Evolutionary conservation across 2,888 invertebrate genomes (phyloP), one percentile per base, ranked within the genome.

Genomic region (Tetramorium bicarinatum): DNA sequence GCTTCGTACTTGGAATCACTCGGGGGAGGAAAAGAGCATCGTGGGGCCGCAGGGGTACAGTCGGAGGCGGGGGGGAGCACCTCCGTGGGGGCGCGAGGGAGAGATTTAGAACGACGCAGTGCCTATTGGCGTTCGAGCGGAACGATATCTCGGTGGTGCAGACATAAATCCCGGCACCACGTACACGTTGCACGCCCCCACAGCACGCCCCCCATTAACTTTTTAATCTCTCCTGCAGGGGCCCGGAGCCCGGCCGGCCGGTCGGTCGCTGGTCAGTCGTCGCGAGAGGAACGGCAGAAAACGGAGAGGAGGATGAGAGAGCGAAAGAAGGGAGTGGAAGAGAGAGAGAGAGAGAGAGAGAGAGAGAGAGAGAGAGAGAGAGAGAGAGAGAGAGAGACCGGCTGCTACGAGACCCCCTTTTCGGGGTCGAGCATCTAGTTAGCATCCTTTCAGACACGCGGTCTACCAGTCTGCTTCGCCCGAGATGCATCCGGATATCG

Each of bases 181-280:
- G 94, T 94, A 94, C 93, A 93, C 94, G 90, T 93, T 92, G 93
- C 93, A 94, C 94, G 94, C 94, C 95, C 94, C 94, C 94, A 92
- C 93, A 93, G 91, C 93, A 94, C 94, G 94, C 94, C 95, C 93
- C 94, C 94, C 94, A 94, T 94, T 95, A 95, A 94, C 94, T 94
- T 94, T 95, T 94, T 94, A 94, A 94, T 94, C 94, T 94, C 94
- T 93, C 90, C 88, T 85, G 87, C 88, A 74, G 87, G 71, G 82
- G 82, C 82, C 84, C 71, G 69, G 87, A 84, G 77, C 82, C 83
- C 21, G 62, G 11, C 34, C 72, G 83, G 86, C 85, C 87, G 90
- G 52, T 18, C 76, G 64, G 85, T 88, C 87, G 90, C 69, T 52
- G 66, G 56, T 44, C 64, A 83, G 85, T 88, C 87, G 90, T 88